Evolutionary conservation across 2,113 vertebrate species (phyloP).

Genomic region (Pristiophorus japonicus): DNA sequence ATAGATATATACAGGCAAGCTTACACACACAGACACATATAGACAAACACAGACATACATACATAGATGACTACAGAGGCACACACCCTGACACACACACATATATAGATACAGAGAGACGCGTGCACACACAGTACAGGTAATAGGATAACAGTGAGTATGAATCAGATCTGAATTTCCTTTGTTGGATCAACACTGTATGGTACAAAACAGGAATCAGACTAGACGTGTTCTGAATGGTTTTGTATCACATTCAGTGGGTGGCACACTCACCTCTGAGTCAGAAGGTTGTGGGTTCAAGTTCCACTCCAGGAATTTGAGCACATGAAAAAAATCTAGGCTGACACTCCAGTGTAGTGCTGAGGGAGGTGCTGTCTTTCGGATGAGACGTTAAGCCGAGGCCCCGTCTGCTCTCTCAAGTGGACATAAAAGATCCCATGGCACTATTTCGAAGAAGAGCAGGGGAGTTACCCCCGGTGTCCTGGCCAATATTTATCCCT

Average conservation of each 20-base stretch:
- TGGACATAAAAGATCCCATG: too few species aligned
- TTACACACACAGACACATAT: neutral
- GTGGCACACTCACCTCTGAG: too few species aligned
- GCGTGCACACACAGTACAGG: neutral
- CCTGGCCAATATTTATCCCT: too few species aligned
- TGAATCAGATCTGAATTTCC: slow-evolving; percentile 17
- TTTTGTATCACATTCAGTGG: neutral
- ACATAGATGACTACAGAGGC: neutral
- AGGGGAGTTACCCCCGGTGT: too few species aligned
- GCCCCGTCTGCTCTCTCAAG: too few species aligned
- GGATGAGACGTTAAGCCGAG: too few species aligned
- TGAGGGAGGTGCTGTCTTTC: too few species aligned
- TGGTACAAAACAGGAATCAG: neutral
- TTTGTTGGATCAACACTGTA: neutral
- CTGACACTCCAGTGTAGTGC: too few species aligned
- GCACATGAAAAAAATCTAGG: too few species aligned
- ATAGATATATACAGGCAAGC: neutral
- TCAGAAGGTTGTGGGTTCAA: too few species aligned
- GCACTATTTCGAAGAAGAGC: too few species aligned
- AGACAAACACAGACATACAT: neutral
- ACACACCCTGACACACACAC: neutral
- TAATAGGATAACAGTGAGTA: neutral
- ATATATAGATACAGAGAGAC: neutral
- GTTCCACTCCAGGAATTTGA: too few species aligned
- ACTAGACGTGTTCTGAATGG: neutral